A percentile compares a stretch with the other conserved stretches of the same genome.
phyloP scores from a whole-genome alignment of 2,797 vertebrate species.

The Rhadinocentrus ornatus region DNA sequence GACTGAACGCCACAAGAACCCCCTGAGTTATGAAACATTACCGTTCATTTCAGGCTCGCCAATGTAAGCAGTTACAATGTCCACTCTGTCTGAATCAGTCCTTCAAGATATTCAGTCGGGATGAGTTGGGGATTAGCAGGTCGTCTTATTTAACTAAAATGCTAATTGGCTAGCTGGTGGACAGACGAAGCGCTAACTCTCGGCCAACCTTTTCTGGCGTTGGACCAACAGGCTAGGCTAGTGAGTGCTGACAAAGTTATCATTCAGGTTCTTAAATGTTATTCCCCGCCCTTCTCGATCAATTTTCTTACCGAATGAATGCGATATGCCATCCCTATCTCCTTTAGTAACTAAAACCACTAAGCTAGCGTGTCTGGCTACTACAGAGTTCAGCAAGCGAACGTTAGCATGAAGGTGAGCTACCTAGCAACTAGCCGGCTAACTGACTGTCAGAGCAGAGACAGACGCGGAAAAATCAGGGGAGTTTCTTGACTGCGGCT shows the following conservation, averaged over 20 bases:
- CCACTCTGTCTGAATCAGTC: conserved; percentile 11
- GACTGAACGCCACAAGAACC: conserved; percentile 23
- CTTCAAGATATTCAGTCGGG: conserved; percentile 27
- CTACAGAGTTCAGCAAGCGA: conserved; percentile 33
- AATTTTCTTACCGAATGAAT: conserved; percentile 56
- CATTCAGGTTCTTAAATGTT: conserved; percentile 48
- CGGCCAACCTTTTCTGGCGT: conserved; percentile 61
- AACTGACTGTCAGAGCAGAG: conserved; percentile 71
- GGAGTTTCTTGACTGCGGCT: conserved; percentile 74
- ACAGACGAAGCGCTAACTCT: conserved; percentile 53
- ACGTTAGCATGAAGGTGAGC: conserved; percentile 57
- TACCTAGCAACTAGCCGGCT: conserved; percentile 70
- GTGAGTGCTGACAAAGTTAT: conserved; percentile 73
- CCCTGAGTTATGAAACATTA: conserved; percentile 34
- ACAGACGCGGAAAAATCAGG: conserved; percentile 75
- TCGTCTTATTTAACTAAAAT: conserved; percentile 58
- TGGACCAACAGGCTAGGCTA: conserved; percentile 71
- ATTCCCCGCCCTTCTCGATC: conserved; percentile 48
- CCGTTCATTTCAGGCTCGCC: not conserved
- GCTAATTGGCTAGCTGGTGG: conserved; percentile 68
- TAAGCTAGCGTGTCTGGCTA: conserved; percentile 16
- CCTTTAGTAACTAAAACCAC: conserved; percentile 27
- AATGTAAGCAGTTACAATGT: conserved; percentile 10
- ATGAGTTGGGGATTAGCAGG: conserved; percentile 55
- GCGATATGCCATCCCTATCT: conserved; percentile 62